Evolutionary conservation across 2,888 invertebrate genomes (phyloP), one percentile per base, ranked within the genome.

Genomic region (Opisthograptis luteolata): DNA sequence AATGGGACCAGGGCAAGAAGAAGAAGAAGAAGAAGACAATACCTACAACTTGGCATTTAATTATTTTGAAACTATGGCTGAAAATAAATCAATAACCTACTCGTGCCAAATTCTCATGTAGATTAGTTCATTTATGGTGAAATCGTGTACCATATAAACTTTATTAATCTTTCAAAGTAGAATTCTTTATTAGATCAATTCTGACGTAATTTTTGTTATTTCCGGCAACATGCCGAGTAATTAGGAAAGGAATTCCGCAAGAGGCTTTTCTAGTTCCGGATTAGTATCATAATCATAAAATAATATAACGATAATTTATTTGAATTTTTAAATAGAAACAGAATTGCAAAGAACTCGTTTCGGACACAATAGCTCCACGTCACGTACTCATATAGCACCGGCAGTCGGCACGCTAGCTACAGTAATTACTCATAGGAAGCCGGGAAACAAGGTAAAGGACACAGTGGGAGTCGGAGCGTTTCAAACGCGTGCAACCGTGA

Each of bases 381-480:
- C 17, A 17, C 5, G 12, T 35, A 41, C 30, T 31, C 48, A 49
- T 49, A 43, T 14, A 43, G 36, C 48, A 42, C 48, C 22, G 34
- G 31, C 19, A 35, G 17, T 36, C 22, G n/a, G 41, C 41, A 37
- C 24, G 37, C 49, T 43, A 39, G 43, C 27, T 55, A 59, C 49
- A 51, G 58, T 73, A 75, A 78, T 78, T 76, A 78, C 64, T 62
- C 63, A 68, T 73, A 74, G 71, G 74, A 75, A 73, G 74, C 63
- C 65, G 63, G 76, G 76, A 81, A 62, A 78, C 79, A 79, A 81
- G 78, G 80, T 77, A 84, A 87, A 89, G 88, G 87, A 86, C 87
- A 81, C 76, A 64, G 71, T 55, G 65, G 68, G 78, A 86, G 81
- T 73, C 84, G 82, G 86, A 88, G 82, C 90, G 87, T 87, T 85